Conservation (phyloP, 2,113 vertebrate species). For the Alosa alosa region DNA sequence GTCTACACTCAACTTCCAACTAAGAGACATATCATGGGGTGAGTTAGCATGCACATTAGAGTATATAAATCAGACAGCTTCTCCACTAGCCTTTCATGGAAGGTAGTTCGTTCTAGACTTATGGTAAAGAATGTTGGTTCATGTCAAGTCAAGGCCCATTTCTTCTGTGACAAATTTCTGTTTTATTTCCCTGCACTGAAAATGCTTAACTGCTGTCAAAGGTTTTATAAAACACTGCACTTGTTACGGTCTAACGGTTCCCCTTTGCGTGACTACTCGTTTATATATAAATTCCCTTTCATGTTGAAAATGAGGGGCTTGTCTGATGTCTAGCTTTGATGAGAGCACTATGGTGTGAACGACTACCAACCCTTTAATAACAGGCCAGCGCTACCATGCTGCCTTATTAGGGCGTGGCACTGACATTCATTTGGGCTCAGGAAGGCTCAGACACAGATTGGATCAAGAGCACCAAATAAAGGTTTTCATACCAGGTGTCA, state of each 20-base stretch:
- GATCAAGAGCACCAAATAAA: neutral
- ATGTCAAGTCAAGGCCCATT: neutral
- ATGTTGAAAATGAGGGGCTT: constrained; percentile 46
- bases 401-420: neutral
- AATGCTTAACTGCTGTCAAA: neutral
- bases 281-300: constrained; percentile 4
- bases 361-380: constrained; percentile 36
- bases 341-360: constrained; percentile 32
- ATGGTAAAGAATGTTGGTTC: neutral
- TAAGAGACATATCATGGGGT: neutral
- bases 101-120: neutral
- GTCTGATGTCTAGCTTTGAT: constrained; percentile 40
- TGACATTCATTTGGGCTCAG: neutral
- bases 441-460: neutral
- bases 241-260: neutral
- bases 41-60: neutral
- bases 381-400: constrained; percentile 14
- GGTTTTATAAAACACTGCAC: neutral
- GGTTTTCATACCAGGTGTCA: neutral
- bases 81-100: neutral
- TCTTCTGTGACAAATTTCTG: neutral
- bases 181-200: neutral
- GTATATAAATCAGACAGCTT: neutral
- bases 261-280: neutral
- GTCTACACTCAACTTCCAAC: neutral